Evolutionary conservation across 1,140 invertebrate genomes (phyloP).

Genomic region (Colletes latitarsis): DNA sequence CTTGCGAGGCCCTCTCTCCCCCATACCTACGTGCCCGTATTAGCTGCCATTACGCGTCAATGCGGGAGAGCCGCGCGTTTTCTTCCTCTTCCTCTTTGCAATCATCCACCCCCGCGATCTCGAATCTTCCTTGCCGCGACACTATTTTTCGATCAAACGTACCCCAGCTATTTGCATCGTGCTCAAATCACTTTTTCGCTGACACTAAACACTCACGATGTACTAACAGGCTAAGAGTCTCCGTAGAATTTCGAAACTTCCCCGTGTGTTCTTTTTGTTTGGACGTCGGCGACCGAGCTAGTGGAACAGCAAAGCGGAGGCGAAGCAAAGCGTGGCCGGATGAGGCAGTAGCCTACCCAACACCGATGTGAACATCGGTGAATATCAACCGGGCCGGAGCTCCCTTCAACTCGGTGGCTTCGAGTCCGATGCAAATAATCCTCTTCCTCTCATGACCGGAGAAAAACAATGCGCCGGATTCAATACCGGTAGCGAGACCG

Average conservation of each 20-base stretch:
- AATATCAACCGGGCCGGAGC: slow-evolving; percentile 40
- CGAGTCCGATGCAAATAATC: slow-evolving; percentile 78
- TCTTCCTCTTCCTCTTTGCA: slow-evolving; percentile 22
- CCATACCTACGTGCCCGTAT: slow-evolving; percentile 74
- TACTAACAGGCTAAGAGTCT: neutral
- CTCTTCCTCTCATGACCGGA: slow-evolving; percentile 75
- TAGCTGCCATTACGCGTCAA: slow-evolving; percentile 75
- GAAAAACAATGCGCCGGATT: slow-evolving; percentile 81
- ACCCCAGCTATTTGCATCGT: too few relatives aligned
- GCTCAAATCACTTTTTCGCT: too few relatives aligned
- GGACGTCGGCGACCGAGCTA: neutral
- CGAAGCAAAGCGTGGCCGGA: slow-evolving; percentile 7
- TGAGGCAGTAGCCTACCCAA: slow-evolving; percentile 26
- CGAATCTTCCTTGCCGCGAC: neutral
- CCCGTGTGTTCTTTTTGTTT: too few relatives aligned
- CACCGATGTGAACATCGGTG: slow-evolving; percentile 38
- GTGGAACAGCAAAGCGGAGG: slow-evolving; percentile 6
- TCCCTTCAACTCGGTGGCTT: slow-evolving; percentile 50
- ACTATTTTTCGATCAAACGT: too few relatives aligned
- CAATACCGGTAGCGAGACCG: slow-evolving; percentile 80
- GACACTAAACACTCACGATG: too few relatives aligned
- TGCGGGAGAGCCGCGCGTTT: slow-evolving; percentile 60
- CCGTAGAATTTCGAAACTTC: neutral
- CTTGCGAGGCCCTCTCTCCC: slow-evolving; percentile 52
- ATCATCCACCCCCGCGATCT: neutral